These are phyloP conservation scores for Pluvialis apricaria DNA, from an alignment of 2,113 vertebrate species.

Conservation along the genomic window DNA sequence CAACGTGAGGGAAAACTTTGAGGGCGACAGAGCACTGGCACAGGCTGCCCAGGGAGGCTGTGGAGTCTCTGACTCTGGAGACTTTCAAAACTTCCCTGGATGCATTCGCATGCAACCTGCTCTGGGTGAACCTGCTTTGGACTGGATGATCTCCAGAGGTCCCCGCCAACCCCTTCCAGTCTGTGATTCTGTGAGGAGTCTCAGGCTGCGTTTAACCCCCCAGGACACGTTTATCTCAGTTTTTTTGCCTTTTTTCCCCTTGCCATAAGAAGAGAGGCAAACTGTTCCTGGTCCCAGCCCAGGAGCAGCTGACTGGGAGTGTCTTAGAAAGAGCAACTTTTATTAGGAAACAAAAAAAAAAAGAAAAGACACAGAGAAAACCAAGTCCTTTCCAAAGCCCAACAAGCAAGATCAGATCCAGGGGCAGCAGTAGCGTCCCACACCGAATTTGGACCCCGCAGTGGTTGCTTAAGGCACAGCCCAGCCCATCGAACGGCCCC, in stretches of 20 bases:
- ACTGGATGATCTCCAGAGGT: background rate
- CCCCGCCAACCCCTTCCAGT: background rate
- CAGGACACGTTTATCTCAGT: fast-evolving
- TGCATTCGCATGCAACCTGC: background rate
- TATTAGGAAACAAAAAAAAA: slow-evolving; percentile 33
- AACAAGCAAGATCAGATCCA: background rate
- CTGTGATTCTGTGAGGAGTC: background rate
- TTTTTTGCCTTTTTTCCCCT: background rate
- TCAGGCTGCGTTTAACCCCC: background rate
- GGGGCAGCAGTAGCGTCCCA: background rate
- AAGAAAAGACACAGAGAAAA: background rate
- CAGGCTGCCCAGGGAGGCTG: background rate
- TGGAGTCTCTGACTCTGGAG: background rate
- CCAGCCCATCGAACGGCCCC: background rate
- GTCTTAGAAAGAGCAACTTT: slow-evolving; percentile 36
- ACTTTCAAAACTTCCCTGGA: background rate
- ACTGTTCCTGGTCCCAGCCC: background rate
- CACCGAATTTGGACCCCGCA: background rate
- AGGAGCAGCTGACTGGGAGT: background rate
- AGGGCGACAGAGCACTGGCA: background rate
- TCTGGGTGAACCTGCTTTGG: background rate
- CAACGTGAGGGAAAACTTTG: background rate
- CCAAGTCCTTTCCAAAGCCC: background rate
- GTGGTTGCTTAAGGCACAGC: background rate
- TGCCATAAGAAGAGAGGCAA: background rate